Evolutionary conservation across 2,888 invertebrate genomes (phyloP).

Genomic region (Trachelus tabidus): DNA sequence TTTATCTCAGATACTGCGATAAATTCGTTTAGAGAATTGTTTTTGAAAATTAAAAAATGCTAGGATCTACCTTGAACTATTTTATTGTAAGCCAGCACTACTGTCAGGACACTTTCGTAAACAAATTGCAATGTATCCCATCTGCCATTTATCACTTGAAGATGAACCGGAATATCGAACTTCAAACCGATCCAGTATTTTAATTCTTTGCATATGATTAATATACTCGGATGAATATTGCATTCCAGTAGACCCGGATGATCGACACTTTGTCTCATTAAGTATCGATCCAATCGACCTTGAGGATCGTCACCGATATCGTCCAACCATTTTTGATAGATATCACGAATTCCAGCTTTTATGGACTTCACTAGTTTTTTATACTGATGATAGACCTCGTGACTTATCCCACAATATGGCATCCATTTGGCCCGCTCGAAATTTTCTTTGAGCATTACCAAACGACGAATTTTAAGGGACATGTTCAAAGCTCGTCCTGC

Average conservation of each 20-base stretch:
- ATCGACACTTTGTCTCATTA: constrained; percentile 77
- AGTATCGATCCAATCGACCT: constrained; percentile 74
- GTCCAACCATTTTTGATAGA: constrained; percentile 71
- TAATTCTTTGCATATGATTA: constrained; percentile 79
- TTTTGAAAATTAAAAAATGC: neutral
- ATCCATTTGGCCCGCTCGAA: constrained; percentile 83
- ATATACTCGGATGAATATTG: constrained; percentile 80
- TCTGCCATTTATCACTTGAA: constrained; percentile 74
- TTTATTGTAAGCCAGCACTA: constrained; percentile 82
- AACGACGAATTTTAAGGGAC: constrained; percentile 74
- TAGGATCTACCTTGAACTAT: constrained; percentile 70
- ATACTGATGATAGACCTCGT: constrained; percentile 78
- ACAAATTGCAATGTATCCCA: constrained; percentile 72
- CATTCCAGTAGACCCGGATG: constrained; percentile 76
- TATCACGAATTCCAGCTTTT: constrained; percentile 69
- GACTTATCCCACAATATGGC: constrained; percentile 78
- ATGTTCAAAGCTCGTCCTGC: constrained; percentile 79
- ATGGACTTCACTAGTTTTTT: constrained; percentile 73
- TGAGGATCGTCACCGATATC: constrained; percentile 73
- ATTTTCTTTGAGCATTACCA: constrained; percentile 72
- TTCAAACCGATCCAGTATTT: constrained; percentile 79
- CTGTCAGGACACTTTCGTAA: constrained; percentile 77
- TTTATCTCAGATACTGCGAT: neutral
- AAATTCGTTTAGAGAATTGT: neutral
- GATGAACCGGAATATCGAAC: constrained; percentile 76